phyloP scores from a whole-genome alignment of 2,797 vertebrate species.

The Strix occidentalis region DNA sequence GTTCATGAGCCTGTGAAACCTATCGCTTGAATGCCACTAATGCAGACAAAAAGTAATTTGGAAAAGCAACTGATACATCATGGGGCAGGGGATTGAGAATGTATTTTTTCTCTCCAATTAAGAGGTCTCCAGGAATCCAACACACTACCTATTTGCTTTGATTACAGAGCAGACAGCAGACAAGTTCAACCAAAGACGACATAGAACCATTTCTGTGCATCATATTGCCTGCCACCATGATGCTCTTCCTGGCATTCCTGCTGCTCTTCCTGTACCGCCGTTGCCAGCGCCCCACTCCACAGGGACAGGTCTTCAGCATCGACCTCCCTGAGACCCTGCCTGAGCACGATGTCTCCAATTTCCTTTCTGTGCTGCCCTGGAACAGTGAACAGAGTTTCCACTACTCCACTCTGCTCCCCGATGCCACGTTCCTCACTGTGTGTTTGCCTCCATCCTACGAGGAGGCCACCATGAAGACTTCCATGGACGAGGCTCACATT shows the following conservation, averaged over 20 bases:
- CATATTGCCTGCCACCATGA: slow-evolving; percentile 77
- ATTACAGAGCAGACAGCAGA: slow-evolving; percentile 72
- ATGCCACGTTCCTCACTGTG: slow-evolving; percentile 73
- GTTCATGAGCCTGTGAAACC: not conserved
- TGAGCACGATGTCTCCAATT: slow-evolving; percentile 3
- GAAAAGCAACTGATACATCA: not conserved
- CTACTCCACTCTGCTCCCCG: slow-evolving; percentile 63
- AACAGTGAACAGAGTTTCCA: slow-evolving; percentile 64
- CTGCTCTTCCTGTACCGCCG: slow-evolving; percentile 76
- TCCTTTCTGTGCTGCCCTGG: slow-evolving; percentile 68
- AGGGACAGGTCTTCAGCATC: slow-evolving; percentile 72
- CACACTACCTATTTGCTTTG: not conserved
- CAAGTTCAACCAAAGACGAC: slow-evolving; percentile 74
- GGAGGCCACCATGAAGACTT: slow-evolving; percentile 82
- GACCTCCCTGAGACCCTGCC: slow-evolving; percentile 67
- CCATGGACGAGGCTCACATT: slow-evolving; percentile 70
- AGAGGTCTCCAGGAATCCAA: not conserved
- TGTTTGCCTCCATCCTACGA: slow-evolving; percentile 85
- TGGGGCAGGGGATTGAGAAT: not conserved
- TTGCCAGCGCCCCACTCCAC: slow-evolving; percentile 51
- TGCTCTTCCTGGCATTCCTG: slow-evolving; percentile 80
- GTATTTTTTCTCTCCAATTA: not conserved
- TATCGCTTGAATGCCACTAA: not conserved
- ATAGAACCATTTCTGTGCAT: slow-evolving; percentile 80
- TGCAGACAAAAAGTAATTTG: not conserved